phyloP scores from a whole-genome alignment of 1,140 invertebrate genomes.

The Hycleus phaleratus region DNA sequence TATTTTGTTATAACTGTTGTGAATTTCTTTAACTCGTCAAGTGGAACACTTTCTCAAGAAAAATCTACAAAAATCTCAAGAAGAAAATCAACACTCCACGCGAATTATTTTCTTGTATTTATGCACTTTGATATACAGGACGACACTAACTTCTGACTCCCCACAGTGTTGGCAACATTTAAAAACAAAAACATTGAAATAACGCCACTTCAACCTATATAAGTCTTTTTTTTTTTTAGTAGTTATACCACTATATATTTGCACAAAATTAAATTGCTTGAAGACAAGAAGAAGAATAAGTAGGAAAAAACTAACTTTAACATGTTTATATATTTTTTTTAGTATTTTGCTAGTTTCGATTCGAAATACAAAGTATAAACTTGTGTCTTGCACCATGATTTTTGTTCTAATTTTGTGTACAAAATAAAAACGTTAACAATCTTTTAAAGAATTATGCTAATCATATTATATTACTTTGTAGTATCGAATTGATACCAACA shows the following conservation, averaged over 20 bases:
- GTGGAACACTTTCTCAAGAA: no score
- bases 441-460: constrained; percentile 1
- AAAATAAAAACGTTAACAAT: not conserved
- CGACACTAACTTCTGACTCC: constrained; percentile 18
- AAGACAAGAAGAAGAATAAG: constrained; percentile 1
- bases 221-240: not conserved
- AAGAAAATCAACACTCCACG: not conserved
- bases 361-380: constrained; percentile 6
- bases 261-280: constrained; percentile 13
- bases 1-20: no score
- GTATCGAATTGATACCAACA: constrained; percentile 2
- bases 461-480: constrained; percentile 1
- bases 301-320: not conserved
- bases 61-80: no score
- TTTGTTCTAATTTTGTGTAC: not conserved
- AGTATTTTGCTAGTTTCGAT: not conserved
- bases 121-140: constrained; percentile 10
- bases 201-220: constrained; percentile 12
- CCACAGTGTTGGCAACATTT: constrained; percentile 21
- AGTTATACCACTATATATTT: constrained; percentile 17
- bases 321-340: constrained; percentile 7
- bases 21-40: no score
- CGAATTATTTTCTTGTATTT: not conserved
- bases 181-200: constrained; percentile 21
- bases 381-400: not conserved